These are phyloP conservation scores for Abramis brama DNA, from an alignment of 2,113 vertebrate genomes.

Conservation along the genomic window DNA sequence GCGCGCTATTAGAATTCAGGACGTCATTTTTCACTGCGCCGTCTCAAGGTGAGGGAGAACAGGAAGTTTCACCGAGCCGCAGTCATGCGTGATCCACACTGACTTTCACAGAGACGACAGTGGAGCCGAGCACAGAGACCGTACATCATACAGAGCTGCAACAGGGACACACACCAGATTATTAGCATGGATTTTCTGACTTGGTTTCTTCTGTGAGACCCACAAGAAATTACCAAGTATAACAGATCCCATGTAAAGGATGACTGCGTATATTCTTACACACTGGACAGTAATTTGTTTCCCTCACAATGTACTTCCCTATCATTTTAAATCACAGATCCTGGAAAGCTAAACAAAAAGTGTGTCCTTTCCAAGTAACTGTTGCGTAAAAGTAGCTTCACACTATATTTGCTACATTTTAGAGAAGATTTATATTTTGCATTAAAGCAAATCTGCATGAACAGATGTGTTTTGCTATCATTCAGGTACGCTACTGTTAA, in stretches of 20 bases:
- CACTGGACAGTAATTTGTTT: background rate
- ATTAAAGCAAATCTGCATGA: no score
- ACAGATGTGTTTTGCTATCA: no score
- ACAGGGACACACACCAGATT: background rate
- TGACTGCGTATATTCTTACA: background rate
- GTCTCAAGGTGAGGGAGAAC: constrained; percentile 43
- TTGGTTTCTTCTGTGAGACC: background rate
- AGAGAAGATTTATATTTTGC: no score
- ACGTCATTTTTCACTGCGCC: constrained; percentile 3
- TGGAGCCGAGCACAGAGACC: background rate
- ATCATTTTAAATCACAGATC: background rate
- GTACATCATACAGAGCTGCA: background rate
- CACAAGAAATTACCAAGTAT: background rate
- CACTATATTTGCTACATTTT: no score
- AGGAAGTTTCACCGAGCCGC: background rate
- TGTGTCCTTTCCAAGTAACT: background rate
- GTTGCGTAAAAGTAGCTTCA: background rate
- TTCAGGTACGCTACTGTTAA: no score
- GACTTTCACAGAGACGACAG: background rate
- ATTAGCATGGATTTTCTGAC: background rate
- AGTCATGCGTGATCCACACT: background rate
- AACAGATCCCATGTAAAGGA: background rate
- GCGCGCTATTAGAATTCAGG: constrained; percentile 35
- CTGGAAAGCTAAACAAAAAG: background rate
- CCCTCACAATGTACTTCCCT: background rate